Percentiles rank a stretch among this genome's conserved stretches.
phyloP scores from a whole-genome alignment of 2,113 vertebrate species.

The Apodemus speciosus region DNA sequence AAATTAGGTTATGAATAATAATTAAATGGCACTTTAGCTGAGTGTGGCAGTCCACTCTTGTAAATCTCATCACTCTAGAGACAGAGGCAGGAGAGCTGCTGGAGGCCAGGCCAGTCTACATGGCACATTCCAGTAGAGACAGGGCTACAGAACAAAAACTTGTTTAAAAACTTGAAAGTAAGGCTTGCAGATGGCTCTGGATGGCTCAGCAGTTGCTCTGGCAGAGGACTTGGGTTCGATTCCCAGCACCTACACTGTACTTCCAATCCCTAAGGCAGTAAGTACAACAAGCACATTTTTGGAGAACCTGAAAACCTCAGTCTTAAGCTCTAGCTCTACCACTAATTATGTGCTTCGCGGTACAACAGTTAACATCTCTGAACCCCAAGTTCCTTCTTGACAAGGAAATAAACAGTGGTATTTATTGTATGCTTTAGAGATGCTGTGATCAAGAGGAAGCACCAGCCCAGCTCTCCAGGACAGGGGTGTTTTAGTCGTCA shows the following conservation, averaged over 20 bases:
- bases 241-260: background rate
- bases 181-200: background rate
- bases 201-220: background rate
- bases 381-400: background rate
- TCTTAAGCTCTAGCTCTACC: background rate
- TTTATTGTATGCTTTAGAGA: conserved; percentile 4
- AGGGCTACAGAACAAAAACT: background rate
- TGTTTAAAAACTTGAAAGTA: background rate
- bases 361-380: background rate
- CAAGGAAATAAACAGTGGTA: conserved; percentile 32
- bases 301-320: background rate
- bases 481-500: background rate
- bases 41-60: background rate
- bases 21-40: background rate
- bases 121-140: background rate
- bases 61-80: background rate
- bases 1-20: background rate
- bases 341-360: background rate
- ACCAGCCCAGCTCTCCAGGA: background rate
- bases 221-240: background rate
- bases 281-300: background rate
- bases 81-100: background rate
- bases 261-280: conserved; percentile 11
- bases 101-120: background rate
- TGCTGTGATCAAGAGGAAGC: background rate